A percentile compares a stretch with the other conserved stretches of the same genome.
Conservation (phyloP, 2,888 invertebrate species). For the Drosophila limbata region DNA sequence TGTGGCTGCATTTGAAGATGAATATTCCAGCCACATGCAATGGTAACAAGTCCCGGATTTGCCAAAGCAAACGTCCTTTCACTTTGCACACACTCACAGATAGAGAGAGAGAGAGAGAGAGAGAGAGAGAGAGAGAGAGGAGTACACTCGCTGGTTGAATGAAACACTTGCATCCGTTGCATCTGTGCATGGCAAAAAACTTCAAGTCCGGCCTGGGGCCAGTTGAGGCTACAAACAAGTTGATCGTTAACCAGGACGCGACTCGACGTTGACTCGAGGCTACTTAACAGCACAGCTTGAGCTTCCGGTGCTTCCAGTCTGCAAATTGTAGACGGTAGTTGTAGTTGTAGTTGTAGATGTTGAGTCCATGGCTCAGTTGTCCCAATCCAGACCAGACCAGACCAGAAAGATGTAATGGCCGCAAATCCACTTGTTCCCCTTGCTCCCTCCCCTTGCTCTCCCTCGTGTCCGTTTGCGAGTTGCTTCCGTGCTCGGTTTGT, state of each 20-base stretch:
- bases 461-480: constrained; percentile 49
- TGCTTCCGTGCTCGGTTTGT: constrained; percentile 74
- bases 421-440: constrained; percentile 68
- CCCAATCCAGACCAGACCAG: constrained; percentile 22
- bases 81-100: not conserved
- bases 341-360: not conserved
- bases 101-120: not conserved
- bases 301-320: constrained; percentile 56
- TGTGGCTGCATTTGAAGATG: constrained; percentile 23
- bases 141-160: constrained; percentile 14
- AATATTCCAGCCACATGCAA: constrained; percentile 41
- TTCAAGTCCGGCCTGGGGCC: constrained; percentile 56
- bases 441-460: not conserved
- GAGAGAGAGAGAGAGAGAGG: not conserved
- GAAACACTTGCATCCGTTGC: constrained; percentile 59
- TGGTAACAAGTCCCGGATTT: constrained; percentile 17
- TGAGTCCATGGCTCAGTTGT: constrained; percentile 8
- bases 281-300: constrained; percentile 75
- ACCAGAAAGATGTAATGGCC: constrained; percentile 70
- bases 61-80: constrained; percentile 11
- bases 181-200: constrained; percentile 33
- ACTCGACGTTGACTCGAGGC: constrained; percentile 63
- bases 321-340: constrained; percentile 3
- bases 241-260: constrained; percentile 63
- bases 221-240: constrained; percentile 49